phyloP scores from a whole-genome alignment of 2,797 vertebrate genomes.

The Pogonophryne albipinna region DNA sequence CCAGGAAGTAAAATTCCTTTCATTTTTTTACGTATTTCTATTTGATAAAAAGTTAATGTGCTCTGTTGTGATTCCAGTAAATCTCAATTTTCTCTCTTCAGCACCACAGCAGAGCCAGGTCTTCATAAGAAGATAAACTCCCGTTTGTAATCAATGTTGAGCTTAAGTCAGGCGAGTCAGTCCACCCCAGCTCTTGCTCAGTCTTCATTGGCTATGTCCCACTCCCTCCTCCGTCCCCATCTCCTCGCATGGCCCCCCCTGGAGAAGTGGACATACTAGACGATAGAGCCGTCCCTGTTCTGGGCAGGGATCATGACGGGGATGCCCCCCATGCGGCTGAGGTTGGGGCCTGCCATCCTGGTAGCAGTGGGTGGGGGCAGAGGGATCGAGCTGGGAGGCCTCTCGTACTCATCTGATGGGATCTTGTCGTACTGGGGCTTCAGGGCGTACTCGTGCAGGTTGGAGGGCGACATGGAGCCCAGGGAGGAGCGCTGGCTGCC shows the following conservation, averaged over 20 bases:
- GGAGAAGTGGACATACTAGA: conserved; percentile 80
- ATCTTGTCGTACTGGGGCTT: conserved; percentile 95
- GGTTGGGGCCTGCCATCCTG: conserved; percentile 94
- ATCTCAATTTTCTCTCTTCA: conserved; percentile 41
- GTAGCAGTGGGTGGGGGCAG: conserved; percentile 82
- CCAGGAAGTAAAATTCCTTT: conserved; percentile 69
- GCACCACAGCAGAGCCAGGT: conserved; percentile 64
- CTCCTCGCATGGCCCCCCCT: conserved; percentile 18
- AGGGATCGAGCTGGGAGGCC: conserved; percentile 85
- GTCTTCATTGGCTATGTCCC: conserved; percentile 59
- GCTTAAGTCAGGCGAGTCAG: conserved; percentile 37
- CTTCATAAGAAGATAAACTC: conserved; percentile 52
- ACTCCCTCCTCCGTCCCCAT: conserved; percentile 8
- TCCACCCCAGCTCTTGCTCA: conserved; percentile 40
- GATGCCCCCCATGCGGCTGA: conserved; percentile 97
- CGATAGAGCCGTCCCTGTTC: conserved; percentile 97
- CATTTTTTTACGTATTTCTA: conserved; percentile 36
- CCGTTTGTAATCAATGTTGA: conserved; percentile 61
- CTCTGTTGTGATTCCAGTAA: conserved; percentile 65
- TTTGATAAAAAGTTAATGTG: conserved; percentile 75
- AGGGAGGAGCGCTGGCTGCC: conserved; percentile 97
- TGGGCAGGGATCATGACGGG: conserved; percentile 98
- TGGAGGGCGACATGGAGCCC: conserved; percentile 98
- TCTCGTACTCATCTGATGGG: conserved; percentile 92
- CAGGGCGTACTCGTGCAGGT: conserved; percentile 92